Evolutionary conservation across 2,113 vertebrate species (phyloP).

Genomic region (Ascaphus truei): DNA sequence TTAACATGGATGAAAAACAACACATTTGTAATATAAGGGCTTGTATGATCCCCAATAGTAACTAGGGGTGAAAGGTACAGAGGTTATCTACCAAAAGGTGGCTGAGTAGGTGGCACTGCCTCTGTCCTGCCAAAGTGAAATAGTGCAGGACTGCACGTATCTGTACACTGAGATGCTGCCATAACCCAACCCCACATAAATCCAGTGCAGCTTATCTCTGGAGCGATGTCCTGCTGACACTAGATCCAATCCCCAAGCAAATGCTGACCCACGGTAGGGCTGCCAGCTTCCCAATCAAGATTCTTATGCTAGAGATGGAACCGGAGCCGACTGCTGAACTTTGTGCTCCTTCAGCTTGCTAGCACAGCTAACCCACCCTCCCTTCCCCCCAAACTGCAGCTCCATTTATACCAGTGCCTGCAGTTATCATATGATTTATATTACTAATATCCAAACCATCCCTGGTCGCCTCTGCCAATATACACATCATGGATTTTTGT

Average conservation of each 20-base stretch:
- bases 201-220: conserved; percentile 14
- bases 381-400: too few relatives aligned
- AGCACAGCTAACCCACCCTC: conserved; percentile 1
- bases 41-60: too few relatives aligned
- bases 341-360: conserved; percentile 22
- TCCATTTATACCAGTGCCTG: conserved; percentile 3
- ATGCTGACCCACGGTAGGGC: conserved; percentile 7
- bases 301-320: conserved; percentile 28
- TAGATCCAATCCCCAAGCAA: conserved; percentile 15
- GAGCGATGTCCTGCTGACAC: conserved; percentile 19
- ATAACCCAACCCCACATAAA: conserved; percentile 4
- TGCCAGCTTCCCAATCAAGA: conserved; percentile 30
- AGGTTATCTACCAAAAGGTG: too few relatives aligned
- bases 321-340: conserved; percentile 19
- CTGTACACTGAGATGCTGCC: not conserved
- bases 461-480: conserved; percentile 1
- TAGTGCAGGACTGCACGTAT: not conserved
- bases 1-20: too few relatives aligned
- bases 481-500: conserved; percentile 12
- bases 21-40: too few relatives aligned
- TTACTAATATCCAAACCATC: conserved; percentile 26
- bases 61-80: too few relatives aligned
- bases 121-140: not conserved
- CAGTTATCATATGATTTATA: conserved; percentile 35
- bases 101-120: too few relatives aligned